Evolutionary conservation across 1,140 invertebrate genomes (phyloP).

Genomic region (Solenopsis fugax): DNA sequence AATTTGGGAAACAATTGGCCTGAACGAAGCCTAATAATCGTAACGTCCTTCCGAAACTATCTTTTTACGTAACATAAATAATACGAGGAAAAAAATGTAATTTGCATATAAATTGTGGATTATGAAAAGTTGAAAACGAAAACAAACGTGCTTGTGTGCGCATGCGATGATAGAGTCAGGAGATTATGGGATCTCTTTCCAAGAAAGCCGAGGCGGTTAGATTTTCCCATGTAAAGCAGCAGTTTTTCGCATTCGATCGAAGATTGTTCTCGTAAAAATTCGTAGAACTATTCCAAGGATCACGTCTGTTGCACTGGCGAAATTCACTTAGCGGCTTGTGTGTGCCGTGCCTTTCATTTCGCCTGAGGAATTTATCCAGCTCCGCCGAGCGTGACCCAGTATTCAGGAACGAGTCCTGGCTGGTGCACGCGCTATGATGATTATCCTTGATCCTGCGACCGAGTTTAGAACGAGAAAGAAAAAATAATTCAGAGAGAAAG

Average conservation of each 20-base stretch:
- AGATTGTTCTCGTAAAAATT: conserved; percentile 14
- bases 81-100: background rate
- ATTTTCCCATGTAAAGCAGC: background rate
- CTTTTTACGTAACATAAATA: background rate
- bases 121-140: conserved; percentile 18
- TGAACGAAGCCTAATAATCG: background rate
- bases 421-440: background rate
- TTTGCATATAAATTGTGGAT: conserved; percentile 5
- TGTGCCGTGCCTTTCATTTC: conserved; percentile 49
- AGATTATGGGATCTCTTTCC: no score
- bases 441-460: conserved; percentile 49
- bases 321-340: conserved; percentile 23
- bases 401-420: conserved; percentile 32
- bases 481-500: background rate
- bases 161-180: background rate
- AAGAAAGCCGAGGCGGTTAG: background rate
- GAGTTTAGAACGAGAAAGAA: conserved; percentile 1
- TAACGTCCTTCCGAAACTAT: background rate
- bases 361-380: conserved; percentile 32
- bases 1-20: background rate
- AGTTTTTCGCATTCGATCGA: conserved; percentile 5
- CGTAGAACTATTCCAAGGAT: conserved; percentile 23
- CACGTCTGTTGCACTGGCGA: conserved; percentile 24
- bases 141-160: background rate
- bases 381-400: conserved; percentile 43